Evolutionary conservation across 2,113 vertebrate species (phyloP).

Genomic region (Piprites chloris): DNA sequence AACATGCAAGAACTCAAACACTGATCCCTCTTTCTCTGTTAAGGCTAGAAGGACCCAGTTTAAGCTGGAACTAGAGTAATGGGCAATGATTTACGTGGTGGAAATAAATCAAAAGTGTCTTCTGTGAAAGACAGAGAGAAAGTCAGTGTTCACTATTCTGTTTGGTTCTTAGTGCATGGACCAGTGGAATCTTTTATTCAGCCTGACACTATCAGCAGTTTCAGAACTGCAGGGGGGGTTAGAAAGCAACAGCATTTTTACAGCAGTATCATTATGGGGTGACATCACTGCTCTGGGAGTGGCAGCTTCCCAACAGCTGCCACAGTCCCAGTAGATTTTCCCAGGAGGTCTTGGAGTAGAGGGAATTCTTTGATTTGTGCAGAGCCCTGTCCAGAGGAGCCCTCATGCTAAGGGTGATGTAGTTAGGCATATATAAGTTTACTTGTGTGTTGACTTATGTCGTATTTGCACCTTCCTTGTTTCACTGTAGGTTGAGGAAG

Average conservation of each 20-base stretch:
- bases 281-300: neutral
- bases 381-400: neutral
- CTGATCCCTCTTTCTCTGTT: neutral
- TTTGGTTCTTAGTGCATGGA: neutral
- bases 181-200: neutral
- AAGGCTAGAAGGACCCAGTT: neutral
- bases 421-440: neutral
- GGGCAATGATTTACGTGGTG: neutral
- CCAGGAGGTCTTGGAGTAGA: neutral
- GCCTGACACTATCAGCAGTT: neutral
- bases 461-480: neutral
- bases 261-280: neutral
- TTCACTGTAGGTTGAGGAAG: neutral
- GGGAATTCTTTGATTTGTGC: neutral
- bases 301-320: neutral
- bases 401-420: neutral
- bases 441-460: neutral
- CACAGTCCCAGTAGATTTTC: neutral
- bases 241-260: neutral
- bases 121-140: neutral
- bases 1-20: neutral
- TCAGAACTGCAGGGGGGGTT: neutral
- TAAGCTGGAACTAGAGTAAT: neutral
- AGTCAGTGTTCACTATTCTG: neutral
- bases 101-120: neutral